Evolutionary conservation across 2,888 invertebrate species (phyloP), one percentile per base, ranked within the genome.

Genomic region (Cremastinae sp.): DNA sequence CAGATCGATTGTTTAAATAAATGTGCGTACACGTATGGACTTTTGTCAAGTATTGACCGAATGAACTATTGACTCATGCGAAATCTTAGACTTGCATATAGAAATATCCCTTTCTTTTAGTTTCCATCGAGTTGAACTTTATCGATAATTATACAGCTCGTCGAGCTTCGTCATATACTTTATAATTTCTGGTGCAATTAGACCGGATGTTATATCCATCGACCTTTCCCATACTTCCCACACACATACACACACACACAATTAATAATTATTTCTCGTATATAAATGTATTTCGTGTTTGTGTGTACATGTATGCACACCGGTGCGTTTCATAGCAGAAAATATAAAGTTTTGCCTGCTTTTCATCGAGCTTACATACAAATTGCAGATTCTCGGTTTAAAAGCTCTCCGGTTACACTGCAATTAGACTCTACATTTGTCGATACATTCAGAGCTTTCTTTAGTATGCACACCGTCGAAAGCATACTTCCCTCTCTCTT

Each of bases 191-290:
- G 56, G 62, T 56, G 62, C 49, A 66, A 72, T 72, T 58, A 68
- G 49, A 75, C 72, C 75, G 62, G 62, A 72, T 72, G 75, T 68
- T 75, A 58, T 51, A 62, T 66, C 41, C 56, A 72, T 56, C 68
- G 75, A 71, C 72, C 68, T 75, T 75, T 75, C 72, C 43, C 71
- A 75, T 72, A 72, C 61, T 34, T 41, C 38, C 51, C 12, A 61
- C 41, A 20, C 45, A 43, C 38, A 53, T 51, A 53, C 38, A 41
- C 12, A 61, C 41, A 20, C 45, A 43, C 38, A 53, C 51, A 53
- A 59, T 59, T 28, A 61, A 53, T 61, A 59, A 70, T 61, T 61
- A 51, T 34, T 28, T 41, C 18, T 12, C 51, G n/a, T 51, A 38
- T 38, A 38, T 10, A 38, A 38, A 34, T 18, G 10, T 9, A 0